Base-by-base conservation (phyloP, 2,113 vertebrate genomes). In the Orientallactaga bullata region DNA sequence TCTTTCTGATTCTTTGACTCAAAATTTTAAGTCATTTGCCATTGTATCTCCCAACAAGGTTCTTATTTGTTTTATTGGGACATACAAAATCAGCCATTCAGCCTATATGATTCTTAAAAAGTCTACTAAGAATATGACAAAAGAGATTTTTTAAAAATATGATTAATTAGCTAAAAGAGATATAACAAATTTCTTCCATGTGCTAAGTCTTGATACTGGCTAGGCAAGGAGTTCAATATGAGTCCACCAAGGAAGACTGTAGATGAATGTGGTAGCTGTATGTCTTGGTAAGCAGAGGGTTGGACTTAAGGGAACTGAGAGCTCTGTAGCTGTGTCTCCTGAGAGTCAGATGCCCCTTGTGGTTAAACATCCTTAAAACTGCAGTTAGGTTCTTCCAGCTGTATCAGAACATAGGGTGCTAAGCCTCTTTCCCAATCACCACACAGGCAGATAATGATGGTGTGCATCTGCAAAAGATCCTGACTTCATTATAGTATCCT, bases 1-100 rank as follows among this genome's bases (percentile, higher is more conserved):
- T 83, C 35, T 87, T 91, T 82, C 5, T 55, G 37, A 74, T 78
- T 90, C 74, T 81, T 82, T 76, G 28, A 94, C 72, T 78, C 71
- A 90, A 66, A 74, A 1, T 11, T 35, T 81, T 77, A 91, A 83
- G 47, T 35, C 35, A 55, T 66, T 66, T 13, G 66, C 79, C 76
- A 39, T 61, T 96, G 20, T 55, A 39, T 91, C 94, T 84, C 86
- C 47, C 23, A 76, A 32, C 30, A 63, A 42, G 58, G 24, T 93
- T 85, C 83, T 88, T 78, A 55, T 23, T 91, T 7, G 28, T 71
- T 95, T 80, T 93, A 51, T 61, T 51, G 51, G 24, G 10, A 37
- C 17, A 37, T 88, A 78, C 12, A 88, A 79, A 85, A 83, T 77
- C 39, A 71, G 6, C 65, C 42, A 10, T 55, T 72, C 39, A 81